A percentile compares a stretch with the other conserved stretches of the same genome.
phyloP scores from a whole-genome alignment of 2,797 vertebrate species.

The Thunnus albacares region DNA sequence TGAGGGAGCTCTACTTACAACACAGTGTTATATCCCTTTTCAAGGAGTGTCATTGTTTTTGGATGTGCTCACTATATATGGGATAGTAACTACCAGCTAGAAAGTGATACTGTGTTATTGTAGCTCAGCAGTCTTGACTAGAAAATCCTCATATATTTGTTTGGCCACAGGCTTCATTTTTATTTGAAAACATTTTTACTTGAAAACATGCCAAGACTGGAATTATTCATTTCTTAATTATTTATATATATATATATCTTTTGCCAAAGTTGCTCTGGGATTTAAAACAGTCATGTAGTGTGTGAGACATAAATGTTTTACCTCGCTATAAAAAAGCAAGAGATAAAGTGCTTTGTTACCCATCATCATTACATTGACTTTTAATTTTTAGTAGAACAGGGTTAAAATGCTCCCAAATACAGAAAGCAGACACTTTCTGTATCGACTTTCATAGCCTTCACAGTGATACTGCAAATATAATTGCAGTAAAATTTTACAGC shows the following conservation, averaged over 20 bases:
- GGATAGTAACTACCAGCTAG: constrained; percentile 19
- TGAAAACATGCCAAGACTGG: constrained; percentile 49
- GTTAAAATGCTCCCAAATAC: not conserved
- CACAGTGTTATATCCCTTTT: constrained; percentile 32
- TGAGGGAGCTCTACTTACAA: constrained; percentile 31
- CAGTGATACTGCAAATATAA: constrained; percentile 6
- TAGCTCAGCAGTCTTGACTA: not conserved
- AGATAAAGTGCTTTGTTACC: not conserved
- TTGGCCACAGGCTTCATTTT: not conserved
- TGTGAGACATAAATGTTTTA: constrained; percentile 30
- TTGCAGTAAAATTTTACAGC: not conserved
- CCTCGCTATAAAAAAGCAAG: constrained; percentile 1
- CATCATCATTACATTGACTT: not conserved
- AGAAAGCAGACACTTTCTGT: constrained; percentile 5
- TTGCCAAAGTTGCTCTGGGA: constrained; percentile 58
- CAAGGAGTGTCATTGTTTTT: constrained; percentile 3
- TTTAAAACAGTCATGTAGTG: constrained; percentile 23
- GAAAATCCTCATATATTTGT: not conserved
- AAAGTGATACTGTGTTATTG: constrained; percentile 13
- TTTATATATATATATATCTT: not conserved
- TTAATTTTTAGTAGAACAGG: not conserved
- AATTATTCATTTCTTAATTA: constrained; percentile 9
- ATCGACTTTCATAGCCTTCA: not conserved
- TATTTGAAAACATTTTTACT: constrained; percentile 24
- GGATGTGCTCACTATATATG: constrained; percentile 24